Percentiles rank a stretch among this genome's conserved stretches.
Conservation (phyloP, 35 echinoderm and acorn worm genomes). For the Heliocidaris erythrogramma region DNA sequence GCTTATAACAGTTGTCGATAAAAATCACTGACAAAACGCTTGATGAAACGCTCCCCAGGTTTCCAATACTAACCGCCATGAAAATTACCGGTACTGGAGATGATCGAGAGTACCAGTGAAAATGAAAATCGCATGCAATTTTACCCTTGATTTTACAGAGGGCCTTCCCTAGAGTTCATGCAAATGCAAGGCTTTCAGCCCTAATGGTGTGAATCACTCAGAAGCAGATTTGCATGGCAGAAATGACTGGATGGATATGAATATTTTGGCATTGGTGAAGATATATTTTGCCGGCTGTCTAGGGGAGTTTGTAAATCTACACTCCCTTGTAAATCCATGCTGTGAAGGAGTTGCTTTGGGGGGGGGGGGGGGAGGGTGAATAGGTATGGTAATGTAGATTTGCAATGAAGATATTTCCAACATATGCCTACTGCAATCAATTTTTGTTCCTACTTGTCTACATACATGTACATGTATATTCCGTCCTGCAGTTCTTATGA, state of each 20-base stretch:
- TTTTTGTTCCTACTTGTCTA: too few species aligned
- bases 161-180: neutral
- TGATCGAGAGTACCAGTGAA: neutral
- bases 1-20: too few species aligned
- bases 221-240: neutral
- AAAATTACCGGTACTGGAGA: neutral
- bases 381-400: neutral
- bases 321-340: neutral
- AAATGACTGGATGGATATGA: neutral
- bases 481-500: too few species aligned
- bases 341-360: too few species aligned
- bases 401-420: too few species aligned
- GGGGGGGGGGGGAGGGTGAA: neutral
- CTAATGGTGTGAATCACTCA: conserved; percentile 16
- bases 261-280: neutral
- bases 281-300: neutral
- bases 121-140: neutral
- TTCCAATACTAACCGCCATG: neutral
- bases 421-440: too few species aligned
- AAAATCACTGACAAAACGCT: too few species aligned
- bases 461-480: too few species aligned
- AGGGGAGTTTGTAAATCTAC: neutral
- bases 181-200: conserved; percentile 17
- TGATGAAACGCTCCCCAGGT: too few species aligned
- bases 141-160: neutral